Conservation (phyloP, 2,888 invertebrate genomes). For the Aphodius sticticus region DNA sequence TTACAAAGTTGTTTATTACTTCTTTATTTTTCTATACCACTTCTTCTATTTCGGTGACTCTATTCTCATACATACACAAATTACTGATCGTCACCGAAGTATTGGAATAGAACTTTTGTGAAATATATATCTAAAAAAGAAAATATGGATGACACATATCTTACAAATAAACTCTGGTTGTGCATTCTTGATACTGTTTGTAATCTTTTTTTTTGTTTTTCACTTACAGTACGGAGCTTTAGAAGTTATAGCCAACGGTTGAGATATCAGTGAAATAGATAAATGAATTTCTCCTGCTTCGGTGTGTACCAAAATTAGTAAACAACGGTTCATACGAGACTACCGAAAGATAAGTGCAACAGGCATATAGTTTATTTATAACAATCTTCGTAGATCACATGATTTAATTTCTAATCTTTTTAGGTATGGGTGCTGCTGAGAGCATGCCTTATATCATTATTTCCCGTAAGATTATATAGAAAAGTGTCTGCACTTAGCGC, state of each 20-base stretch:
- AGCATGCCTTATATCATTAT: not conserved
- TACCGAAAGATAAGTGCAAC: conserved; percentile 38
- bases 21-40: conserved; percentile 12
- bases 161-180: conserved; percentile 27
- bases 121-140: conserved; percentile 5
- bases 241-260: conserved; percentile 29
- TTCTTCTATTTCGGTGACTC: conserved; percentile 10
- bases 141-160: conserved; percentile 12
- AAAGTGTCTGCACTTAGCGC: not conserved
- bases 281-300: conserved; percentile 18
- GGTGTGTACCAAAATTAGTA: conserved; percentile 5
- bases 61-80: not conserved
- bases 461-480: not conserved
- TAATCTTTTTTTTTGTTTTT: conserved; percentile 35
- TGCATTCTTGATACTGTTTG: conserved; percentile 17
- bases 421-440: conserved; percentile 33
- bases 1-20: conserved; percentile 31
- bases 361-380: conserved; percentile 31
- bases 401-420: conserved; percentile 34
- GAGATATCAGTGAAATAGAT: conserved; percentile 30
- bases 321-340: conserved; percentile 18
- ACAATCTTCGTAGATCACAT: conserved; percentile 12
- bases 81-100: not conserved
- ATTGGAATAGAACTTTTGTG: conserved; percentile 8
- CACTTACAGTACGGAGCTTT: conserved; percentile 38